These are phyloP conservation scores for Mechanitis messenoides DNA, from an alignment of 2,888 invertebrate genomes.

Conservation along the genomic window DNA sequence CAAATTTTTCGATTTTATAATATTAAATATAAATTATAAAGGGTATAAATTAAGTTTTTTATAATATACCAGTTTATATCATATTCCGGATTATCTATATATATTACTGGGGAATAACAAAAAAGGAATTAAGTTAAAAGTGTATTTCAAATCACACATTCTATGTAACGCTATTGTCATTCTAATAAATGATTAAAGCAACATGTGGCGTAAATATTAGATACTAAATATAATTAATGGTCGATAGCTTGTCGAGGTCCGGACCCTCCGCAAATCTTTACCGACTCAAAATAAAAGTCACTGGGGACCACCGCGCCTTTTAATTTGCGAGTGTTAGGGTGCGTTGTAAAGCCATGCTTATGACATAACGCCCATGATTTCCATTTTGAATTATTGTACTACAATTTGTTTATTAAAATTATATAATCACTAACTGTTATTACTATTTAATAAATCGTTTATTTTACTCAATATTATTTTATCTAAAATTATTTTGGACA, in stretches of 20 bases:
- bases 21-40: no score
- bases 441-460: no score
- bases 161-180: constrained; percentile 35
- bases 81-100: not conserved
- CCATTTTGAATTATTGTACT: constrained; percentile 1
- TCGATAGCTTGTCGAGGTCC: constrained; percentile 61
- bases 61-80: no score
- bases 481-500: no score
- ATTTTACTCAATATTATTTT: no score
- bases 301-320: constrained; percentile 65
- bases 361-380: constrained; percentile 32
- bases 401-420: constrained; percentile 1
- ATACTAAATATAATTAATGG: constrained; percentile 72
- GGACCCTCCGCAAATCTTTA: constrained; percentile 67
- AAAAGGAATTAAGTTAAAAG: not conserved
- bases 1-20: no score
- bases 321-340: constrained; percentile 73
- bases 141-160: constrained; percentile 5
- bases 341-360: constrained; percentile 39
- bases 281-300: constrained; percentile 60
- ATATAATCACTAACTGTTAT: not conserved
- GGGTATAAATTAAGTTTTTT: no score
- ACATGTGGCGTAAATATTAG: constrained; percentile 73
- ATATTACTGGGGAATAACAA: not conserved
- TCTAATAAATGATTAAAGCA: constrained; percentile 38